phyloP scores from a whole-genome alignment of 2,888 invertebrate genomes.

The Pecten maximus region DNA sequence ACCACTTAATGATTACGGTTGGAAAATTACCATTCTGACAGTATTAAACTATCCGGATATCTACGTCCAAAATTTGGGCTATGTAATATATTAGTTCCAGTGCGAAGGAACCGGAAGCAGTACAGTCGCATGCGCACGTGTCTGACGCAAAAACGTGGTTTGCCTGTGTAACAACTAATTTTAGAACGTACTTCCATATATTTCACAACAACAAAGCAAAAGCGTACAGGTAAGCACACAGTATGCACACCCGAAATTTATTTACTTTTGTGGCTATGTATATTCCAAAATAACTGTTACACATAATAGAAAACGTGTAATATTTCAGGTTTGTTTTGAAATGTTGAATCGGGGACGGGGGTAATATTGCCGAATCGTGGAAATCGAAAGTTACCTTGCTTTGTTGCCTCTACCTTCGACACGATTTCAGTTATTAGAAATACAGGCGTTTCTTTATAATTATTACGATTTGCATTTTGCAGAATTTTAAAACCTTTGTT shows the following conservation, averaged over 20 bases:
- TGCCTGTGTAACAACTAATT: slow-evolving; percentile 14
- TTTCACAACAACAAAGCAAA: not conserved
- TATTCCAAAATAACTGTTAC: too few relatives aligned
- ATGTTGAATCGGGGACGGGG: too few relatives aligned
- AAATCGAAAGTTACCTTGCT: too few relatives aligned
- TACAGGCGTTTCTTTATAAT: too few relatives aligned
- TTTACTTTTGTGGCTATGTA: not conserved
- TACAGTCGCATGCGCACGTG: not conserved
- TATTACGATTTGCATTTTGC: too few relatives aligned
- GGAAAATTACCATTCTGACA: too few relatives aligned
- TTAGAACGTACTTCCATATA: not conserved
- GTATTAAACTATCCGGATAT: not conserved
- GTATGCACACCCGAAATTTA: not conserved
- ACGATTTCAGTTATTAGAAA: too few relatives aligned
- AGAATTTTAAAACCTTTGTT: too few relatives aligned
- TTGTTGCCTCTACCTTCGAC: too few relatives aligned
- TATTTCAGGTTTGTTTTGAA: not conserved
- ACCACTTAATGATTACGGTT: too few relatives aligned
- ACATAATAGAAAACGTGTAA: not conserved
- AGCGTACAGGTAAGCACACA: not conserved
- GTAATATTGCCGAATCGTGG: too few relatives aligned
- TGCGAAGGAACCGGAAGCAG: not conserved
- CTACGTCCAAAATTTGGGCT: not conserved
- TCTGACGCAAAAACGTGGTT: slow-evolving; percentile 27
- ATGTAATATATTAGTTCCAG: not conserved